Percentiles rank a stretch among this genome's conserved stretches.
These are phyloP conservation scores for Osmoderma eremita DNA, from an alignment of 2,888 invertebrate genomes.

Conservation along the genomic window DNA sequence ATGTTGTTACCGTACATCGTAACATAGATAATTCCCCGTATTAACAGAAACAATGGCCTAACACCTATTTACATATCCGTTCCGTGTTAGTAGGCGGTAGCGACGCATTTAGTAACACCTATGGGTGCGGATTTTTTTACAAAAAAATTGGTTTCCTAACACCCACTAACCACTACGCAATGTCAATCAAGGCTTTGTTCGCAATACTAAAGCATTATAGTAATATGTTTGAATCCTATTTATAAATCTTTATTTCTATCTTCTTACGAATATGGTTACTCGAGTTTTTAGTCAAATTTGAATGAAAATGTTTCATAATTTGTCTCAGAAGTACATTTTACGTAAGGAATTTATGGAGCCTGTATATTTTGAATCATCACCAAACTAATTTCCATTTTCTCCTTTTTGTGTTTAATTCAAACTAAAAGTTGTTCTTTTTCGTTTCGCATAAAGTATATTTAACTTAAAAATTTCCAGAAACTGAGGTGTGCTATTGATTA, in stretches of 20 bases:
- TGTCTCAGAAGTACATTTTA: not conserved
- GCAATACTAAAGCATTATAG: not conserved
- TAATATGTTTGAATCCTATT: not conserved
- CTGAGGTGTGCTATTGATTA: no score
- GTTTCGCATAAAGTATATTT: no score
- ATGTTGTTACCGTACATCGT: not conserved
- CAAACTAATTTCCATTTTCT: no score
- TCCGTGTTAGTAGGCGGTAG: constrained; percentile 17
- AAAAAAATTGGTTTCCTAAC: constrained; percentile 12
- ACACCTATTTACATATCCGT: constrained; percentile 23
- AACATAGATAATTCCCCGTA: constrained; percentile 19
- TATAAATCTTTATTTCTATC: not conserved
- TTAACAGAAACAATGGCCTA: constrained; percentile 25
- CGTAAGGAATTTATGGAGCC: no score
- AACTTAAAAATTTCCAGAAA: no score
- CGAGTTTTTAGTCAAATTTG: not conserved
- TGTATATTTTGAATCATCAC: no score
- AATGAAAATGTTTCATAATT: not conserved
- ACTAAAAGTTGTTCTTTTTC: no score
- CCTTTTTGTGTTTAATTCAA: no score
- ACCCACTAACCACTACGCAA: constrained; percentile 17
- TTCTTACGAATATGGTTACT: not conserved
- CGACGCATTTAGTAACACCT: constrained; percentile 20
- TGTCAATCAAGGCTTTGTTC: not conserved
- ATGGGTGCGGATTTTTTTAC: constrained; percentile 5